phyloP scores from a whole-genome alignment of 2,113 vertebrate genomes.

The Capreolus pygargus region DNA sequence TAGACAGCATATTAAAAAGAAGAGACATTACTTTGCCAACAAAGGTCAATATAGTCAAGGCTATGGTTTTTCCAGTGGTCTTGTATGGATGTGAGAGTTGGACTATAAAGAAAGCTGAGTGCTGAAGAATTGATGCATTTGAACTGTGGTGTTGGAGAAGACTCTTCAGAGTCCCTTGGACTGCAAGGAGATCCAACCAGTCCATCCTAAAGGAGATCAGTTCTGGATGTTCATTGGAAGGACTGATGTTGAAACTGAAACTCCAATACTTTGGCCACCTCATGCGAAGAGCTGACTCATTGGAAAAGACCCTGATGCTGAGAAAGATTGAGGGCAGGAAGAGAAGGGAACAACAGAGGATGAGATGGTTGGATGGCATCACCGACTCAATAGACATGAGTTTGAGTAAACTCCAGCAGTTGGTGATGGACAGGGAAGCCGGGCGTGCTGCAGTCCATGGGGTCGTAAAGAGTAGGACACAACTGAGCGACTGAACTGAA shows the following conservation, averaged over 20 bases:
- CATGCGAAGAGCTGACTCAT: neutral
- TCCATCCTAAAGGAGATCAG: neutral
- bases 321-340: neutral
- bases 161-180: neutral
- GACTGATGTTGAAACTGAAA: neutral
- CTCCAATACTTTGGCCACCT: neutral
- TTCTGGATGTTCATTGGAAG: neutral
- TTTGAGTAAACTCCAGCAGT: neutral
- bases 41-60: neutral
- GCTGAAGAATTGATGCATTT: neutral
- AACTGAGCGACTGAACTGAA: neutral
- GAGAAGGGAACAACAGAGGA: neutral
- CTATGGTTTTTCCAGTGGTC: neutral
- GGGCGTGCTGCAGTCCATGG: neutral
- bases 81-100: neutral
- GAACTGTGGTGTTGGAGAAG: neutral
- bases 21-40: neutral
- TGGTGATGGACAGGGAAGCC: neutral
- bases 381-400: neutral
- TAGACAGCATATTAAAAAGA: neutral
- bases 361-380: neutral
- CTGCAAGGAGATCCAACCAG: neutral
- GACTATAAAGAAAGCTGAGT: neutral
- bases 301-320: neutral
- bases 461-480: accelerated